Conservation (phyloP, 92 coral and sea anemone species). For the Plumapathes pennacea region DNA sequence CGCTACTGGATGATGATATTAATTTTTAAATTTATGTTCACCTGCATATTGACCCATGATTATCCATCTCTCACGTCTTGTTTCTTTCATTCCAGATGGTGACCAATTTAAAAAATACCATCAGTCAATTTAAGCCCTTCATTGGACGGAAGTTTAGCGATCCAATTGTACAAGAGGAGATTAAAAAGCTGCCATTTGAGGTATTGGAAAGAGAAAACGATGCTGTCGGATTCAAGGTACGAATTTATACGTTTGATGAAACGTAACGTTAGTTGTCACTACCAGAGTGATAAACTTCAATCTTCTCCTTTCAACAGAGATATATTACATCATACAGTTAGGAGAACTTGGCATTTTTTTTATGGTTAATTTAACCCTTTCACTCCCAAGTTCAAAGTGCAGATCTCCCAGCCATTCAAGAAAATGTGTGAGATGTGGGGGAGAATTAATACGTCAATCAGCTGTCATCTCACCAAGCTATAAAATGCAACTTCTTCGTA, state of each 20-base stretch:
- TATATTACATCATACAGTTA: background rate
- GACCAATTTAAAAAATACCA: slow-evolving; percentile 81
- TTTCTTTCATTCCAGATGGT: slow-evolving; percentile 57
- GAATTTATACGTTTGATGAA: background rate
- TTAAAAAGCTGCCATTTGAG: slow-evolving; percentile 51
- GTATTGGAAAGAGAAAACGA: slow-evolving; percentile 76
- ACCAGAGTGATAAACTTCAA: background rate
- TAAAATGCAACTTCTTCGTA: background rate
- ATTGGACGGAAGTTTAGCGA: slow-evolving; percentile 88
- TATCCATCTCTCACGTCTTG: too few relatives aligned
- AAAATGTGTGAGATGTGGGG: background rate
- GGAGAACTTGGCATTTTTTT: background rate
- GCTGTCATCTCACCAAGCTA: background rate
- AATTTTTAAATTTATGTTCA: too few relatives aligned
- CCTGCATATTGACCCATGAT: too few relatives aligned
- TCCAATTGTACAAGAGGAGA: slow-evolving; percentile 76
- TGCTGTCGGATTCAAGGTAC: slow-evolving; percentile 84
- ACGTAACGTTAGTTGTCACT: background rate
- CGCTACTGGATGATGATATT: too few relatives aligned
- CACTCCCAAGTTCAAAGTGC: background rate
- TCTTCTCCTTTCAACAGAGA: background rate
- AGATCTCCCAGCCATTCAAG: background rate
- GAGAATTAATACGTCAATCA: too few relatives aligned
- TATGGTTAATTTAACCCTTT: background rate
- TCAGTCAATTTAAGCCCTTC: slow-evolving; percentile 84